These are phyloP conservation scores for Eueremaeus valkanovi DNA, from an alignment of 2,888 invertebrate genomes.

Conservation along the genomic window DNA sequence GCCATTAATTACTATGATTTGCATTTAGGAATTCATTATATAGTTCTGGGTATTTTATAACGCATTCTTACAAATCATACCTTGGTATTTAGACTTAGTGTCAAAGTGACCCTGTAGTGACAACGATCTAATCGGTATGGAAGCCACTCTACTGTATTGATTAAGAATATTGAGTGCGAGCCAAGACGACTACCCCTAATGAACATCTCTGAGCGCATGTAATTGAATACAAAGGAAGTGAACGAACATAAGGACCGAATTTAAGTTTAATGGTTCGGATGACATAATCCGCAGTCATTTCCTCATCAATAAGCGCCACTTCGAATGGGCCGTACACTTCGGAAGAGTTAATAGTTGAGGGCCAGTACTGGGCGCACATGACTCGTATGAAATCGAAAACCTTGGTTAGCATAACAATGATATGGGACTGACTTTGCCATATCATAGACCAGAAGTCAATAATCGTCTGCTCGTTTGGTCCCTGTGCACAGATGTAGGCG, in stretches of 20 bases:
- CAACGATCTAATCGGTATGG: too few species aligned
- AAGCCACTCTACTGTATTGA: too few species aligned
- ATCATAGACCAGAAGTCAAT: conserved; percentile 97
- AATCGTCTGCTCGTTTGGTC: conserved; percentile 85
- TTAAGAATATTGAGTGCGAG: too few species aligned
- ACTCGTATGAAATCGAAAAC: conserved; percentile 98
- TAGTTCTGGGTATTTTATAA: too few species aligned
- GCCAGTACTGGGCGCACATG: conserved; percentile 99
- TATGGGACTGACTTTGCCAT: conserved; percentile 82
- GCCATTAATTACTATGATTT: too few species aligned
- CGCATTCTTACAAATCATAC: too few species aligned
- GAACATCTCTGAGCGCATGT: too few species aligned
- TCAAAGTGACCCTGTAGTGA: too few species aligned
- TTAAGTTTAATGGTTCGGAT: conserved; percentile 69
- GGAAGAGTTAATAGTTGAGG: conserved; percentile 74
- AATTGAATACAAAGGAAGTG: too few species aligned
- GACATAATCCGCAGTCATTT: conserved; percentile 88
- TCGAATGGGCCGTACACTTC: conserved; percentile 85
- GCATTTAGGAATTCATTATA: too few species aligned
- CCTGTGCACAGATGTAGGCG: conserved; percentile 84
- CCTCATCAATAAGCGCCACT: conserved; percentile 80
- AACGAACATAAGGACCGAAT: neutral
- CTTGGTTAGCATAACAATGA: conserved; percentile 97
- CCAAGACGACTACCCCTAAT: too few species aligned
- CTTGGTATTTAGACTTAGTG: too few species aligned